These are phyloP conservation scores for Bubo blakistoni DNA, from an alignment of 2,113 vertebrate genomes.

Conservation along the genomic window DNA sequence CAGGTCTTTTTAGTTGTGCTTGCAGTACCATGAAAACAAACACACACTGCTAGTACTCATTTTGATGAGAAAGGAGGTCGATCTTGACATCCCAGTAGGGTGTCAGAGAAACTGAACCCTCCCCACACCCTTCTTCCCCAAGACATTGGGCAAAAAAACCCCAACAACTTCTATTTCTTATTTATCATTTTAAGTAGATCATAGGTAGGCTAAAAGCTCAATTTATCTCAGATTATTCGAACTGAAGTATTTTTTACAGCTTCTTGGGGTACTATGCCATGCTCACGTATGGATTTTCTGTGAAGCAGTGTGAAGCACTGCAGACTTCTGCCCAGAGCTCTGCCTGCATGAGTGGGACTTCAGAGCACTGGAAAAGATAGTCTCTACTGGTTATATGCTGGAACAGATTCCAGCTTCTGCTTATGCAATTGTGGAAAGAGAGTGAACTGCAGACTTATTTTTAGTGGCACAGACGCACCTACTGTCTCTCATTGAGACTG, in stretches of 20 bases:
- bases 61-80: not conserved
- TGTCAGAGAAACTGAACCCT: not conserved
- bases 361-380: not conserved
- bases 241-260: not conserved
- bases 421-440: not conserved
- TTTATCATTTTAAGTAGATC: not conserved
- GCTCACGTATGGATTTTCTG: not conserved
- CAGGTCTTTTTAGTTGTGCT: not conserved
- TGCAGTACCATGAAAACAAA: not conserved
- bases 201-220: not conserved
- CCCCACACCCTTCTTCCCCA: not conserved
- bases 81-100: not conserved
- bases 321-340: not conserved
- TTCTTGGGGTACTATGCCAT: not conserved
- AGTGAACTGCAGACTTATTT: not conserved
- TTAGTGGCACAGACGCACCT: not conserved
- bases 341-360: not conserved
- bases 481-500: not conserved
- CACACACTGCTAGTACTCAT: accelerated
- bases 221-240: not conserved
- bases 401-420: not conserved
- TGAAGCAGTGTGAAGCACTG: not conserved
- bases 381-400: not conserved
- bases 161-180: not conserved
- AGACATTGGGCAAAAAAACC: not conserved